These are phyloP conservation scores for Patiria pectinifera DNA, from an alignment of 53 echinoderm and acorn worm species.

Conservation along the genomic window DNA sequence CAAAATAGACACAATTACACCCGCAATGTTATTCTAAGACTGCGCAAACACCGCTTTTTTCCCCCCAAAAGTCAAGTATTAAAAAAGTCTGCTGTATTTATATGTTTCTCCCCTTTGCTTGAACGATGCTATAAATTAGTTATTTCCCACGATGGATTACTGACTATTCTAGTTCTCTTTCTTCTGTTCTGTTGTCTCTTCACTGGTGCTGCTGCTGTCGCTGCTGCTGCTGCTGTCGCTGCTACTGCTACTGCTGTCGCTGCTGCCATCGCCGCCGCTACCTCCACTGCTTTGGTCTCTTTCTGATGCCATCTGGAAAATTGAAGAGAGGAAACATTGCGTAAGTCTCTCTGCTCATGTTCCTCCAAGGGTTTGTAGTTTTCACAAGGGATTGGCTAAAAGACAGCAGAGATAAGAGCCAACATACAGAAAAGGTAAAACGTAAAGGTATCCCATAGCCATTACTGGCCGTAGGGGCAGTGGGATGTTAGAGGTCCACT, in stretches of 20 bases:
- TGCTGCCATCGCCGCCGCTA: constrained; percentile 27
- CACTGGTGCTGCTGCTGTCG: constrained; percentile 43
- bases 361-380: neutral
- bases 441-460: too few species aligned
- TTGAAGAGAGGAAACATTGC: neutral
- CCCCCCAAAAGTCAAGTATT: neutral
- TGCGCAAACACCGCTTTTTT: neutral
- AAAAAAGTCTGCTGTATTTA: neutral
- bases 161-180: constrained; percentile 47
- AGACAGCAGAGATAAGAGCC: too few species aligned
- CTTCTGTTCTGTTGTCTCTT: constrained; percentile 50
- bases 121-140: neutral
- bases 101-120: neutral
- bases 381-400: too few species aligned
- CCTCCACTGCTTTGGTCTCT: constrained; percentile 65
- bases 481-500: too few species aligned
- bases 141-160: neutral
- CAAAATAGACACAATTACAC: too few species aligned
- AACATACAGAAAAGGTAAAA: too few species aligned
- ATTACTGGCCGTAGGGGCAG: too few species aligned
- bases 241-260: neutral
- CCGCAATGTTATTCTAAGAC: too few species aligned
- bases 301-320: constrained; percentile 78
- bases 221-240: constrained; percentile 20
- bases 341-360: neutral